Percentiles rank a stretch among this genome's conserved stretches.
Conservation (phyloP, 2,797 vertebrate species). For the Sparus aurata region DNA sequence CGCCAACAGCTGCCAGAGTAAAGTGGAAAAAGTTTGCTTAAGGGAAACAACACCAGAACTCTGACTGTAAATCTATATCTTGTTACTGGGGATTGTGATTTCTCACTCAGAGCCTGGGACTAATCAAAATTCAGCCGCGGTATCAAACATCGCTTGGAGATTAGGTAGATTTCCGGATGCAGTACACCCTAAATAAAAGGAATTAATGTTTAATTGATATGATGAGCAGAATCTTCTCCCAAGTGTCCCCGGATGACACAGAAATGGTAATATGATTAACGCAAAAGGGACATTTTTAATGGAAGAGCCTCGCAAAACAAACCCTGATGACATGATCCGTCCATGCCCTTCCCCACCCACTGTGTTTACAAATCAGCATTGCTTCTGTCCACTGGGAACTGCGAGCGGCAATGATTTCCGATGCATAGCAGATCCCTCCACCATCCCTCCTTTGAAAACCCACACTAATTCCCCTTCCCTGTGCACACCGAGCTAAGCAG, state of each 20-base stretch:
- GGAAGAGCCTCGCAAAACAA: slow-evolving; percentile 46
- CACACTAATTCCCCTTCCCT: slow-evolving; percentile 76
- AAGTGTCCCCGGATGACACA: slow-evolving; percentile 31
- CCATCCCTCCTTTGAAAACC: slow-evolving; percentile 75
- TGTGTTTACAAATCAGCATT: slow-evolving; percentile 72
- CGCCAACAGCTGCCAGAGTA: slow-evolving; percentile 32
- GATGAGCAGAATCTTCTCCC: slow-evolving; percentile 11
- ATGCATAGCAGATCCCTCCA: slow-evolving; percentile 76
- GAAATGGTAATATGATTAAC: slow-evolving; percentile 33
- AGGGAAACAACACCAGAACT: slow-evolving; percentile 6
- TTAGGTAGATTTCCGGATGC: not conserved
- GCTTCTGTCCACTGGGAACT: slow-evolving; percentile 64
- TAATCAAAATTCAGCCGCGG: slow-evolving; percentile 40
- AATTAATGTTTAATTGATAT: slow-evolving; percentile 40
- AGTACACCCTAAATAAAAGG: not conserved
- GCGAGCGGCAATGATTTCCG: slow-evolving; percentile 77
- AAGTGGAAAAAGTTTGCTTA: slow-evolving; percentile 30
- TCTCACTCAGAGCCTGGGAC: slow-evolving; percentile 38
- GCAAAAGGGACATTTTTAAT: slow-evolving; percentile 43
- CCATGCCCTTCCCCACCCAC: slow-evolving; percentile 57
- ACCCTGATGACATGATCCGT: slow-evolving; percentile 50
- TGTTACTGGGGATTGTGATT: slow-evolving; percentile 37
- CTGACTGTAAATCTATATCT: slow-evolving; percentile 21
- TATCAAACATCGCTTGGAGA: not conserved
- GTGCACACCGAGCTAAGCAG: slow-evolving; percentile 74